Evolutionary conservation across 2,797 vertebrate genomes (phyloP), one percentile per base, ranked within the genome.

Genomic region (Macrochelys suwanniensis): DNA sequence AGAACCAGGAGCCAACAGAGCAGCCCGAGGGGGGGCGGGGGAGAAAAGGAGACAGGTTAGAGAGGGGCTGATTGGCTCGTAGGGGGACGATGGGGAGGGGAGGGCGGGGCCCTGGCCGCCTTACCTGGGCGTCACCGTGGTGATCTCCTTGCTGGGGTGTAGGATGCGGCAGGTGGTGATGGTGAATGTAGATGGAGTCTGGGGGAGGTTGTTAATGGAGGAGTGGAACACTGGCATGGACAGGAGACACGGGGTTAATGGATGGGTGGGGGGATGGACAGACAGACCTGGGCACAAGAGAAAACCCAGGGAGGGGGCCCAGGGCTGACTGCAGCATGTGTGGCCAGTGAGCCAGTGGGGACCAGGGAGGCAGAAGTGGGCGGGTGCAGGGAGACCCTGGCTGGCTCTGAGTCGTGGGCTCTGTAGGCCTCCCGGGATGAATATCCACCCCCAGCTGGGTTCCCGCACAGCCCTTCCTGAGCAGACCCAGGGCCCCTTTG

Each of bases 101-200:
- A 61, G 4, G 47, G 88, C 15, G 57, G 90, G 82, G 56, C 88
- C 95, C 88, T 11, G 0, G 56, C 47, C 65, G 16, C 97, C 98
- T 99, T 98, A 99, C 99, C 98, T 98, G 98, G 98, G 96, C 59
- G 98, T 98, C 97, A 98, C 98, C 87, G 95, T 97, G 90, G 98
- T 97, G 95, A 98, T 97, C 95, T 98, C 97, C 23, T 98, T 96
- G 97, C 98, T 97, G 96, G 98, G 98, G 97, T 98, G 98, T 88
- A 98, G 97, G 96, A 98, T 98, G 98, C 98, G 98, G 97, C 98
- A 98, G 98, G 98, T 99, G 97, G 98, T 99, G 97, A 99, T 98
- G 98, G 99, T 98, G 98, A 98, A 98, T 89, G 98, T 99, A 97
- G 99, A 98, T 84, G 96, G 98, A 98, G 98, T 98, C 97, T 98